Conservation (phyloP, 1,140 invertebrate species). For the Hestina assimilis region DNA sequence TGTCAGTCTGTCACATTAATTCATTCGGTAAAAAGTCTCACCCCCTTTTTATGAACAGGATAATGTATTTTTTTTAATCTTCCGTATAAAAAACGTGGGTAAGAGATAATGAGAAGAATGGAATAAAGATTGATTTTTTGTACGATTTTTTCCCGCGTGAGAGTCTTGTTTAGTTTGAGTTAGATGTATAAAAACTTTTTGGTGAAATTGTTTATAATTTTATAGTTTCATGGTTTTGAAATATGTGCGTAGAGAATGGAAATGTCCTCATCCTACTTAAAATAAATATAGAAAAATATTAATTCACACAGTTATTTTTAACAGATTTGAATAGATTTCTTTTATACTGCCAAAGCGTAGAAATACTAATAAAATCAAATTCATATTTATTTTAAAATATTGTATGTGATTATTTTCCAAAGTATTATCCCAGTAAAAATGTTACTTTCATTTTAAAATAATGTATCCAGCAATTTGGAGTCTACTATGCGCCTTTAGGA, state of each 20-base stretch:
- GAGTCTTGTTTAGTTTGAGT: constrained; percentile 25
- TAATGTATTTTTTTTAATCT: constrained; percentile 42
- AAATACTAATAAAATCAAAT: too few species aligned
- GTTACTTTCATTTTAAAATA: too few species aligned
- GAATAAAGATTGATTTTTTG: constrained; percentile 19
- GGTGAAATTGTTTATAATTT: not conserved
- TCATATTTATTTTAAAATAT: too few species aligned
- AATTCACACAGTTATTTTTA: too few species aligned
- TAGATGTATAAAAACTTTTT: constrained; percentile 10
- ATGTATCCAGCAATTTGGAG: too few species aligned
- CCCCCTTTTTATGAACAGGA: constrained; percentile 41
- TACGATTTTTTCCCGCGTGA: constrained; percentile 13
- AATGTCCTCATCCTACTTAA: not conserved
- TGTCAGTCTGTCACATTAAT: constrained; percentile 52
- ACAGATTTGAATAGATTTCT: too few species aligned
- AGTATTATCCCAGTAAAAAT: too few species aligned
- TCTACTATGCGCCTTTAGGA: too few species aligned
- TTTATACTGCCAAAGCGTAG: too few species aligned
- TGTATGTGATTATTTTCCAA: too few species aligned
- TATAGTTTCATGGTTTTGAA: not conserved
- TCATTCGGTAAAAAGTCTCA: constrained; percentile 43
- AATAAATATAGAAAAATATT: not conserved
- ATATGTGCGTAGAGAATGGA: not conserved
- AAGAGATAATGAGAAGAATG: constrained; percentile 34
- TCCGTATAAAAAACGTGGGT: constrained; percentile 57